Percentiles rank a stretch among this genome's conserved stretches.
Conservation (phyloP, 64 coral and sea anemone species). For the Dendronephthya gigantea region DNA sequence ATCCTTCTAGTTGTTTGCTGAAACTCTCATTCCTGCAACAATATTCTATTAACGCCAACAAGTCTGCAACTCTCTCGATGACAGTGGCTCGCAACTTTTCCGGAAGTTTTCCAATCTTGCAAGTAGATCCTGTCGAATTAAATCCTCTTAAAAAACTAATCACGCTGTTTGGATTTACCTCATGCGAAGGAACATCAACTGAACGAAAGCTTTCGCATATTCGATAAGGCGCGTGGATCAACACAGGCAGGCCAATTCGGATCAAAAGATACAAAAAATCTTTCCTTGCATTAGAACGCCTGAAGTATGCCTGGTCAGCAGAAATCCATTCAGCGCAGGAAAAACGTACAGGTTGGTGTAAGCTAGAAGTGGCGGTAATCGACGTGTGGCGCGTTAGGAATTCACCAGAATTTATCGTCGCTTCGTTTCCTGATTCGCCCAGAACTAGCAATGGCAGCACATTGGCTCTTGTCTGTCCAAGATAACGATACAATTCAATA, state of each 20-base stretch:
- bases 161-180: not conserved
- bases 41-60: not conserved
- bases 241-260: too few relatives aligned
- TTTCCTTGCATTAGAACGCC: not conserved
- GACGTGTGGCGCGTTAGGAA: too few relatives aligned
- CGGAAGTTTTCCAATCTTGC: not conserved
- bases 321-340: not conserved
- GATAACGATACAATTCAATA: slow-evolving; percentile 38
- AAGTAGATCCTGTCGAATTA: not conserved
- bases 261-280: too few relatives aligned
- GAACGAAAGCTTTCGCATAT: too few relatives aligned
- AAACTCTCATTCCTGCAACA: not conserved
- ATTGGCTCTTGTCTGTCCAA: slow-evolving; percentile 35
- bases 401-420: slow-evolving; percentile 24
- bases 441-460: slow-evolving; percentile 56
- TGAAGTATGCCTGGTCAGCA: not conserved
- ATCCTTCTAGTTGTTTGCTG: not conserved
- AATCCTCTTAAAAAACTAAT: not conserved
- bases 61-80: not conserved
- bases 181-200: too few relatives aligned
- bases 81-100: not conserved
- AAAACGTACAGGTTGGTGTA: not conserved
- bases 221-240: too few relatives aligned
- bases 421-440: too few relatives aligned
- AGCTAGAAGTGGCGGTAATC: too few relatives aligned